Conservation (phyloP, 2,888 invertebrate species). For the Schrankia costaestrigalis region DNA sequence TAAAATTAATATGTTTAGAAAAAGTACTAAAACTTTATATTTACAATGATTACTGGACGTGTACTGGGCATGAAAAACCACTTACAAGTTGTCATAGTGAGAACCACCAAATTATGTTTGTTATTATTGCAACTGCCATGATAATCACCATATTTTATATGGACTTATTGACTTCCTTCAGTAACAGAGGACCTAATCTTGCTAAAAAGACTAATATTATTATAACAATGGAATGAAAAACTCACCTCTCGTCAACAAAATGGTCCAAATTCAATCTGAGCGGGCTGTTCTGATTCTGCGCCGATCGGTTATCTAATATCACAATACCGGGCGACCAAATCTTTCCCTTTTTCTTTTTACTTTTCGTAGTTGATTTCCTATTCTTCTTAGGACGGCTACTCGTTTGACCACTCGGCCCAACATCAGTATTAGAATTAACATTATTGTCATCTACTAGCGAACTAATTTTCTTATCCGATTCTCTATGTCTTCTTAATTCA, state of each 20-base stretch:
- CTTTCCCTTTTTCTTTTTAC: slow-evolving; percentile 59
- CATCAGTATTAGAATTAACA: slow-evolving; percentile 27
- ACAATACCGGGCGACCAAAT: slow-evolving; percentile 71
- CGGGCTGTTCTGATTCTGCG: slow-evolving; percentile 50
- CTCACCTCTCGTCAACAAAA: slow-evolving; percentile 72
- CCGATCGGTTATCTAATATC: slow-evolving; percentile 61
- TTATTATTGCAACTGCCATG: no score
- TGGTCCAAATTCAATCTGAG: slow-evolving; percentile 72
- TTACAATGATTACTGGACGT: no score
- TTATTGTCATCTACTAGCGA: slow-evolving; percentile 40
- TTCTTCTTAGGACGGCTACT: slow-evolving; percentile 49
- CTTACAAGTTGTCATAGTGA: no score
- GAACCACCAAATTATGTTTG: no score
- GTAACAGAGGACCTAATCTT: no score
- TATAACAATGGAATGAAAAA: slow-evolving; percentile 5
- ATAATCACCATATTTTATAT: no score
- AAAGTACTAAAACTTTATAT: no score
- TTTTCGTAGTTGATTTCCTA: slow-evolving; percentile 51
- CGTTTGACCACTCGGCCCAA: slow-evolving; percentile 43
- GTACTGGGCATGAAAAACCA: no score
- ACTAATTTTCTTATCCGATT: slow-evolving; percentile 45
- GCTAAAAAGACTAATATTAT: no score
- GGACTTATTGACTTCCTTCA: no score
- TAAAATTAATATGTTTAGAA: no score
- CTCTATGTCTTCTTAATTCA: slow-evolving; percentile 56